Conservation (phyloP, 2,113 vertebrate species). For the Grus americana region DNA sequence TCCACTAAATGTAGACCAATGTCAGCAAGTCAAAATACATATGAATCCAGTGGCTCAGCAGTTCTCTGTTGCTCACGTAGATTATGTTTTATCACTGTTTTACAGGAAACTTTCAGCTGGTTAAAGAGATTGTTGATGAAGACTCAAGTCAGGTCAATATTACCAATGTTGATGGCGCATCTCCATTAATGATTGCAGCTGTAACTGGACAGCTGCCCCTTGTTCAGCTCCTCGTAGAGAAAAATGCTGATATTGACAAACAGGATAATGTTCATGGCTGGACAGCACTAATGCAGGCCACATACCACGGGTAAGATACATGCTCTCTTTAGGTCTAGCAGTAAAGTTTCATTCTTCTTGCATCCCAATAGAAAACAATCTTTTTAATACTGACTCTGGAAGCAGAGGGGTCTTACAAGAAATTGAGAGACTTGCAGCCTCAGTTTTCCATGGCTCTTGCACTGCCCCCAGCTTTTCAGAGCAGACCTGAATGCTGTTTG, state of each 20-base stretch:
- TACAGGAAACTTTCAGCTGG: constrained; percentile 89
- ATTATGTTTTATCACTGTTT: neutral
- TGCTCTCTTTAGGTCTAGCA: neutral
- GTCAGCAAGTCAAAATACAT: neutral
- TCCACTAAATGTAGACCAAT: neutral
- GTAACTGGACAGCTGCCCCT: constrained; percentile 91
- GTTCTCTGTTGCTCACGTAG: neutral
- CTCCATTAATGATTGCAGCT: constrained; percentile 94
- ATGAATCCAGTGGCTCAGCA: neutral
- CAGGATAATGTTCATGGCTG: constrained; percentile 93
- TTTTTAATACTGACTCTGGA: neutral
- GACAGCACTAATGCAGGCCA: constrained; percentile 98
- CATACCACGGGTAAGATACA: constrained; percentile 89
- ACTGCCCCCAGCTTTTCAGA: neutral
- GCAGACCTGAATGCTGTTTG: neutral
- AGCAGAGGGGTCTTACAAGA: neutral
- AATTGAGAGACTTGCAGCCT: neutral
- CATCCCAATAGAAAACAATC: neutral
- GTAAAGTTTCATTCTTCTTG: neutral
- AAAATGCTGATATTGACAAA: constrained; percentile 87
- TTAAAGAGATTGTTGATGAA: constrained; percentile 93
- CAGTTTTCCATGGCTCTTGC: neutral
- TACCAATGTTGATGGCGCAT: constrained; percentile 90
- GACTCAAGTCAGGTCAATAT: constrained; percentile 89
- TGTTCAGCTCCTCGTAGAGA: constrained; percentile 93